These are phyloP conservation scores for Oikopleura vanhoeffeni DNA, from an alignment of 23 tunicate species.

Conservation along the genomic window DNA sequence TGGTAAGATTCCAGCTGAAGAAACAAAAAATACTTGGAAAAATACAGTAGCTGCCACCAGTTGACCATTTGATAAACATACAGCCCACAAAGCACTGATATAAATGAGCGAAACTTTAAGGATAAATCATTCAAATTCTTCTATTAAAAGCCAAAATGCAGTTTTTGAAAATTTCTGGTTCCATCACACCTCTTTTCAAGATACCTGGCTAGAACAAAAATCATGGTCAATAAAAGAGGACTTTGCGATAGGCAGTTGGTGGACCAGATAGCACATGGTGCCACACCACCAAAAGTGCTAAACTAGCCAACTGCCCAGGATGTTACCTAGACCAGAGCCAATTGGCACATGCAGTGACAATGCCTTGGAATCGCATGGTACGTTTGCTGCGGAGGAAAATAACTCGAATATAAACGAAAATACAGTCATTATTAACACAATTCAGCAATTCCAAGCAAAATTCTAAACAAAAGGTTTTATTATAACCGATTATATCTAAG, in stretches of 20 bases:
- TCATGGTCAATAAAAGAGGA: neutral
- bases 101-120: neutral
- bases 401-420: neutral
- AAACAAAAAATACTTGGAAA: neutral
- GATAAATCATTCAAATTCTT: neutral
- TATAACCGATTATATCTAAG: too few relatives aligned
- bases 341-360: neutral
- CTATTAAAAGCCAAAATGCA: neutral
- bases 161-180: neutral
- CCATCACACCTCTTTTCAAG: neutral
- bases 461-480: too few relatives aligned
- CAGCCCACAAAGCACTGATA: neutral
- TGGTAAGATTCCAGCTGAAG: neutral
- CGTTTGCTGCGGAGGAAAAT: neutral
- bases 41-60: neutral
- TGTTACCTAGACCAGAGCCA: conserved; percentile 10
- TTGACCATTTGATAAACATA: neutral
- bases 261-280: conserved; percentile 81
- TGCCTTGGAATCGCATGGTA: neutral
- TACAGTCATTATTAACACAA: neutral
- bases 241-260: neutral
- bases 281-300: conserved; percentile 59
- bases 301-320: conserved; percentile 59
- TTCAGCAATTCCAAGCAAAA: neutral
- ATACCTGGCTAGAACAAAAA: neutral